Evolutionary conservation across 2,888 invertebrate genomes (phyloP).

Genomic region (Coremacera marginata): DNA sequence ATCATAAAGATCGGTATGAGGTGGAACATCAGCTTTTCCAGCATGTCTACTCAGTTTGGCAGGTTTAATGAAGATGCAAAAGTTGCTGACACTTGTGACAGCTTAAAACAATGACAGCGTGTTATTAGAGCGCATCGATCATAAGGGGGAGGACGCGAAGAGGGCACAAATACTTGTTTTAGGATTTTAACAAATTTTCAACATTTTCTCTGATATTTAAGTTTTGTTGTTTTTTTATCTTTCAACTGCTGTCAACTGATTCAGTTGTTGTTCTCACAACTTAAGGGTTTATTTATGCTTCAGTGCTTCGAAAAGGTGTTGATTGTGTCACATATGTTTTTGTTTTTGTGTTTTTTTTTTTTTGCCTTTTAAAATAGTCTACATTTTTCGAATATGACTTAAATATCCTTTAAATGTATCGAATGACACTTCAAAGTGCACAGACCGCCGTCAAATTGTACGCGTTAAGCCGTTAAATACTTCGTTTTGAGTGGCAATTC

Average conservation of each 20-base stretch:
- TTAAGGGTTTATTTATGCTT: slow-evolving; percentile 33
- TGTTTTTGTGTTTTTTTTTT: background rate
- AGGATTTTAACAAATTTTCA: slow-evolving; percentile 22
- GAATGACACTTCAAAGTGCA: slow-evolving; percentile 60
- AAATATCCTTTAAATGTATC: slow-evolving; percentile 64
- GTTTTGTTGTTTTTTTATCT: background rate
- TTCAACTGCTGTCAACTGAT: slow-evolving; percentile 12
- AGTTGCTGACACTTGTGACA: slow-evolving; percentile 41
- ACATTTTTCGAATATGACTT: slow-evolving; percentile 39
- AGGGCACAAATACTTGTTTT: background rate
- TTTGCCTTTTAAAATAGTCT: background rate
- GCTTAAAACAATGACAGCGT: slow-evolving; percentile 36
- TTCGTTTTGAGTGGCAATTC: slow-evolving; percentile 13
- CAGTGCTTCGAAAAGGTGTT: slow-evolving; percentile 56
- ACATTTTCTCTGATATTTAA: background rate
- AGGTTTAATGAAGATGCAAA: slow-evolving; percentile 35
- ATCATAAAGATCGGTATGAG: background rate
- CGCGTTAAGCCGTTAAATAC: slow-evolving; percentile 18
- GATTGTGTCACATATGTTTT: slow-evolving; percentile 55
- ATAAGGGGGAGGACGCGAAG: background rate
- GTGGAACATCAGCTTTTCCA: background rate
- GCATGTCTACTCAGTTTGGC: background rate
- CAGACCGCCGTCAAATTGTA: background rate
- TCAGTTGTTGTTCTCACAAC: background rate
- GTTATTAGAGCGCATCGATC: slow-evolving; percentile 26